phyloP scores from a whole-genome alignment of 2,113 vertebrate species.

The Microtus montanus region DNA sequence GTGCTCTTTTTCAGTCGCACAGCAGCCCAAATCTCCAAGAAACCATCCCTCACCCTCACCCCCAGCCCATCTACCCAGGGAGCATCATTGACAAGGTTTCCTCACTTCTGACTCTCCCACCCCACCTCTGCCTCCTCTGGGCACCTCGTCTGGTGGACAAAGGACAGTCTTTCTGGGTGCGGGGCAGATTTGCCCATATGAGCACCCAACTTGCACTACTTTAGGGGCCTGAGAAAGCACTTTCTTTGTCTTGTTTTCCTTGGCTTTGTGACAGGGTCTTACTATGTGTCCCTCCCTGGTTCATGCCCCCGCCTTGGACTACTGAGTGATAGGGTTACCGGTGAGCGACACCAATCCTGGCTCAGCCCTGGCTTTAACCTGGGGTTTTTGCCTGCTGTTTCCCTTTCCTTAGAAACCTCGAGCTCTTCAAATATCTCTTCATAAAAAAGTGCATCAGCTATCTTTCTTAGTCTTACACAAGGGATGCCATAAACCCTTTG shows the following conservation, averaged over 20 bases:
- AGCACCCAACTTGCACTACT: constrained; percentile 74
- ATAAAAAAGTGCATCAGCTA: constrained; percentile 71
- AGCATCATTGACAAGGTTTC: rapidly evolving
- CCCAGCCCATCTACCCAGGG: neutral
- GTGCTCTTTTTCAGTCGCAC: rapidly evolving
- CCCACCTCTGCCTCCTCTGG: neutral
- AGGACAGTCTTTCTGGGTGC: neutral
- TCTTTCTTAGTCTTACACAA: constrained; percentile 63
- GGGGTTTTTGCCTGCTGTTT: neutral
- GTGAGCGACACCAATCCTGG: neutral
- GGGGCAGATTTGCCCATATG: constrained; percentile 42
- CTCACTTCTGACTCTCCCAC: too few species aligned
- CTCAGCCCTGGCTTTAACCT: neutral
- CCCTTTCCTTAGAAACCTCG: constrained; percentile 57
- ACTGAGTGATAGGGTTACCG: neutral
- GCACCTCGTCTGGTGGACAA: neutral
- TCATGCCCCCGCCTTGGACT: neutral
- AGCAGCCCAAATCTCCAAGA: neutral
- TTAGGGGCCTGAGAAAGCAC: constrained; percentile 72
- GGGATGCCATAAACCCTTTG: constrained; percentile 69
- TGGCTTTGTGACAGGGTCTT: neutral
- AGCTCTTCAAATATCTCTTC: constrained; percentile 81
- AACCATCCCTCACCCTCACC: neutral
- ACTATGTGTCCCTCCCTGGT: neutral
- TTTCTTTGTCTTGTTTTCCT: neutral